Evolutionary conservation across 2,113 vertebrate genomes (phyloP).

Genomic region (Elaphurus davidianus): DNA sequence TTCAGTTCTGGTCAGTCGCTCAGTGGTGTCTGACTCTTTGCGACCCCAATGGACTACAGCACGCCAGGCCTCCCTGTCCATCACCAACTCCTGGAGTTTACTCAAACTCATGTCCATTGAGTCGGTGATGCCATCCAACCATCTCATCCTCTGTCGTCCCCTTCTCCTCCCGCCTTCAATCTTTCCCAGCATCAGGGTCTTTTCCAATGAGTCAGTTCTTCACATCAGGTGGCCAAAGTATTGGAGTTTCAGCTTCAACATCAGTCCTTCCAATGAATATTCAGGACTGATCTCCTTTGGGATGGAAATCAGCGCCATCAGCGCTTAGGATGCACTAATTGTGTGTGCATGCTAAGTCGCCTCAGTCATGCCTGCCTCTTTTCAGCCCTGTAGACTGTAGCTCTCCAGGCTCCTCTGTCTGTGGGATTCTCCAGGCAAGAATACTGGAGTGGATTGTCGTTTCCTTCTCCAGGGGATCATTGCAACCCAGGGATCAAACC

Average conservation of each 20-base stretch:
- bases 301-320: not conserved
- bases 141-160: not conserved
- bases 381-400: not conserved
- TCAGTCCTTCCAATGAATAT: not conserved
- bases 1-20: not conserved
- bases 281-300: not conserved
- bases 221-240: not conserved
- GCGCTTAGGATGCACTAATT: not conserved
- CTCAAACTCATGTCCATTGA: not conserved
- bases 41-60: not conserved
- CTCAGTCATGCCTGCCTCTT: not conserved
- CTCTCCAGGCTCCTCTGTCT: not conserved
- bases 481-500: not conserved
- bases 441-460: not conserved
- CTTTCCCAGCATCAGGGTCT: not conserved
- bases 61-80: not conserved
- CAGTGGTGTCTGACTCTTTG: not conserved
- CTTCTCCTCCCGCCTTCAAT: not conserved
- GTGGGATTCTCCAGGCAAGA: not conserved
- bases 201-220: not conserved
- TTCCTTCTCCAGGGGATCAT: not conserved
- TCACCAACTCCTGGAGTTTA: not conserved
- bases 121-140: not conserved
- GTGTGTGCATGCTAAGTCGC: not conserved
- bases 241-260: not conserved